Evolutionary conservation across 2,113 vertebrate species (phyloP).

Genomic region (Corythaeola cristata): DNA sequence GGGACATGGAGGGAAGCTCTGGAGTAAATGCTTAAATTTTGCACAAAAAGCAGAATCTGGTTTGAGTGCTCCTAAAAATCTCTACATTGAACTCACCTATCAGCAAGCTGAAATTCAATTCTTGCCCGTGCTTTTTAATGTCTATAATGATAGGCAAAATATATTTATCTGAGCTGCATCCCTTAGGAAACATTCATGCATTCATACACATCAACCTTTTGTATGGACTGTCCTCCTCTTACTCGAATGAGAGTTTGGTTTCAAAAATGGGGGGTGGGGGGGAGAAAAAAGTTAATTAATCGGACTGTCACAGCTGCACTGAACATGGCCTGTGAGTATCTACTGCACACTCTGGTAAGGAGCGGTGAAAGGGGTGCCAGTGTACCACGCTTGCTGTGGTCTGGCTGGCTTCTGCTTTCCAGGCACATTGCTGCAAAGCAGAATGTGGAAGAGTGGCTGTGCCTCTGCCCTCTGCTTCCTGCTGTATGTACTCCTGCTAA

Average conservation of each 20-base stretch:
- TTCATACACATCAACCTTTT: background rate
- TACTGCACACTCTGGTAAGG: background rate
- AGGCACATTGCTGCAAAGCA: background rate
- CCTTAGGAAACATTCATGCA: background rate
- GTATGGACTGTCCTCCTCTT: background rate
- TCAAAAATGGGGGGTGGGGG: background rate
- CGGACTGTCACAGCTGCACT: background rate
- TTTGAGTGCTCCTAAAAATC: background rate
- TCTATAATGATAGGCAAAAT: background rate
- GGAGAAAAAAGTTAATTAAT: background rate
- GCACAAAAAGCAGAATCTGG: background rate
- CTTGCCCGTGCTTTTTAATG: background rate
- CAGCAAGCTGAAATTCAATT: background rate
- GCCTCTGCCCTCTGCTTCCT: background rate
- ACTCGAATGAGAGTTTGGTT: background rate
- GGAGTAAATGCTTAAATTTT: background rate
- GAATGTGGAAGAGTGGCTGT: background rate
- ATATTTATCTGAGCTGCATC: background rate
- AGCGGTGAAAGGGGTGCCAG: background rate
- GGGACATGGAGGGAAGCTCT: background rate
- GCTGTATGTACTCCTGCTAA: background rate
- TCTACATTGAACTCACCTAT: background rate
- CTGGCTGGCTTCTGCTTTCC: background rate
- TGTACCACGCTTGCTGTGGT: rapidly evolving
- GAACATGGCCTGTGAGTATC: background rate